phyloP scores from a whole-genome alignment of 2,888 invertebrate species.

The Clistopyga incitator region DNA sequence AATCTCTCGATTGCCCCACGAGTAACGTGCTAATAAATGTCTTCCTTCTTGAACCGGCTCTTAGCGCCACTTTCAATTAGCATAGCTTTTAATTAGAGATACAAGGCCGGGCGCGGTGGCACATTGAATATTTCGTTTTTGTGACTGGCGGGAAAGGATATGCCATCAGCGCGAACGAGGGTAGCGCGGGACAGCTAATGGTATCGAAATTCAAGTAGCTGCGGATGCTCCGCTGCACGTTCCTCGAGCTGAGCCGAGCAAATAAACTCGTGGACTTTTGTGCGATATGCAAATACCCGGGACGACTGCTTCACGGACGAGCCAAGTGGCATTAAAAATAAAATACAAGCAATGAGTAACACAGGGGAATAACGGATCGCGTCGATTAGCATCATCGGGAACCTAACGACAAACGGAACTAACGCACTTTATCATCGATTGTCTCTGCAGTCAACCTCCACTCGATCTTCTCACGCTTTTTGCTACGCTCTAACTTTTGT shows the following conservation, averaged over 20 bases:
- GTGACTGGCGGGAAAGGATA: conserved; percentile 11
- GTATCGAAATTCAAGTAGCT: conserved; percentile 7
- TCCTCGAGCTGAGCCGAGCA: background rate
- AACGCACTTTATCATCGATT: conserved; percentile 63
- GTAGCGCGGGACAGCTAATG: background rate
- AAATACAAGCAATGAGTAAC: conserved; percentile 27
- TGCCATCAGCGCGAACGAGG: background rate
- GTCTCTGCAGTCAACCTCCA: conserved; percentile 9
- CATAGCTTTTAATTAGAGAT: conserved; percentile 68
- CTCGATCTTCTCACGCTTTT: conserved; percentile 1
- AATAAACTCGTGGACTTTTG: conserved; percentile 35
- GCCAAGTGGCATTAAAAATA: conserved; percentile 18
- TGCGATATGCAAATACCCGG: conserved; percentile 62
- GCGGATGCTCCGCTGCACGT: background rate
- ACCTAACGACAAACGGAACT: conserved; percentile 41
- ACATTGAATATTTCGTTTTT: conserved; percentile 37
- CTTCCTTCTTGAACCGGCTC: conserved; percentile 63
- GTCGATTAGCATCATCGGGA: conserved; percentile 63
- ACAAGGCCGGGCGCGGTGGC: conserved; percentile 59
- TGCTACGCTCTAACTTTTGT: background rate
- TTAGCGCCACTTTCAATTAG: conserved; percentile 66
- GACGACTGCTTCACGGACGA: conserved; percentile 41
- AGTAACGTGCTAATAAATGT: conserved; percentile 57
- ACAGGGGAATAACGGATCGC: conserved; percentile 59
- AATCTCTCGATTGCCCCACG: background rate